These are phyloP conservation scores for Sceliomorpha sp. DNA, from an alignment of 2,888 invertebrate genomes.

Conservation along the genomic window DNA sequence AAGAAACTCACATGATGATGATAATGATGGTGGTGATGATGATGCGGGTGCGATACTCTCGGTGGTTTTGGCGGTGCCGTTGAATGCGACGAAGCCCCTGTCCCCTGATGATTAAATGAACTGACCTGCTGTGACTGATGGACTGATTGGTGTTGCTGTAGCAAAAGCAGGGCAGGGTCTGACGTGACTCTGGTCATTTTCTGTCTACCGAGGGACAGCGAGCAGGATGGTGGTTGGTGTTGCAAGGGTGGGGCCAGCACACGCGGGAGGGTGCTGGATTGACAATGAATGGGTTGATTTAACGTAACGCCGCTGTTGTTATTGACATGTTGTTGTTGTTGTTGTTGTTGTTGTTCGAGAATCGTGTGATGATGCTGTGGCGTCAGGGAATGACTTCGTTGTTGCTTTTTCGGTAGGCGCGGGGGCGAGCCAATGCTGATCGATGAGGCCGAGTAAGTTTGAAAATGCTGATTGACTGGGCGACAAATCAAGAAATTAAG, in stretches of 20 bases:
- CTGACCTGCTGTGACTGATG: conserved; percentile 57
- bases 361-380: conserved; percentile 79
- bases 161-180: conserved; percentile 52
- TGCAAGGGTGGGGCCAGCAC: conserved; percentile 69
- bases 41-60: conserved; percentile 81
- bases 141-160: conserved; percentile 58
- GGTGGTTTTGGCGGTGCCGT: conserved; percentile 85
- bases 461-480: conserved; percentile 71
- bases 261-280: conserved; percentile 74
- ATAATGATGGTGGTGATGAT: conserved; percentile 68
- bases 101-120: conserved; percentile 65
- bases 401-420: conserved; percentile 82
- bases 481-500: no score
- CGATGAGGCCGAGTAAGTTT: conserved; percentile 83
- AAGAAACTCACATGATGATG: conserved; percentile 66
- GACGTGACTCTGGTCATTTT: conserved; percentile 83
- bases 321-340: conserved; percentile 47
- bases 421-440: conserved; percentile 79
- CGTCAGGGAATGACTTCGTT: conserved; percentile 90
- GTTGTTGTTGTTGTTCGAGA: conserved; percentile 53
- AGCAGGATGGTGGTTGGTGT: conserved; percentile 72
- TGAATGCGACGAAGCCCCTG: conserved; percentile 49
- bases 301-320: conserved; percentile 9
- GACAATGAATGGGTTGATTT: conserved; percentile 44
- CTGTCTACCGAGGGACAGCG: conserved; percentile 74